These are phyloP conservation scores for Rhinichthys klamathensis DNA, from an alignment of 2,113 vertebrate genomes.

Conservation along the genomic window DNA sequence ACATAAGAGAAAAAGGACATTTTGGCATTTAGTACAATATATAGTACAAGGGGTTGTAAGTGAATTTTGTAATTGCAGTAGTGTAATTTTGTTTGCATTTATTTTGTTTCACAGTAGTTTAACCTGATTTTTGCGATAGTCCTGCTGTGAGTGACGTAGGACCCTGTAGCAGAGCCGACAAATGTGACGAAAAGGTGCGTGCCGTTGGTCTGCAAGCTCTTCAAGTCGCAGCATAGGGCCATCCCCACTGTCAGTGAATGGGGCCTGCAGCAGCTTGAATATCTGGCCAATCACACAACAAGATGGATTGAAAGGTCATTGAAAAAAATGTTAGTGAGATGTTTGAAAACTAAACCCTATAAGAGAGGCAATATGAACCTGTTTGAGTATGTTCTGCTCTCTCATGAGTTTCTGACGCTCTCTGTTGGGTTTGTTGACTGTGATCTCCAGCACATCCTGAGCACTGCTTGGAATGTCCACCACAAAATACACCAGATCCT, in stretches of 20 bases:
- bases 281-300: conserved; percentile 75
- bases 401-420: conserved; percentile 99
- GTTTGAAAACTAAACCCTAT: background rate
- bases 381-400: conserved; percentile 98
- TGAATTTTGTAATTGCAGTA: background rate
- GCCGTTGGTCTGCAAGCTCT: conserved; percentile 95
- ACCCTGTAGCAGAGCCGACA: conserved; percentile 96
- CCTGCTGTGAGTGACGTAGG: conserved; percentile 95
- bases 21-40: background rate
- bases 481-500: conserved; percentile 97
- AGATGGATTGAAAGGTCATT: background rate
- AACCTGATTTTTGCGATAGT: conserved; percentile 99
- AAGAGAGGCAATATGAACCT: conserved; percentile 72
- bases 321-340: background rate
- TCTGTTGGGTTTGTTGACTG: conserved; percentile 95
- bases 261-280: conserved; percentile 96
- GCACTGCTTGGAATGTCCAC: conserved; percentile 97
- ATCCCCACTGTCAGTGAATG: conserved; percentile 93
- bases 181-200: conserved; percentile 96
- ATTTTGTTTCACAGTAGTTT: background rate
- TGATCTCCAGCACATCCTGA: conserved; percentile 95
- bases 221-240: conserved; percentile 95
- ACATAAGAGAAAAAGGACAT: conserved; percentile 43
- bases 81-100: background rate
- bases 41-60: background rate